Evolutionary conservation across 2,888 invertebrate species (phyloP).

Genomic region (Phaedon cochleariae): DNA sequence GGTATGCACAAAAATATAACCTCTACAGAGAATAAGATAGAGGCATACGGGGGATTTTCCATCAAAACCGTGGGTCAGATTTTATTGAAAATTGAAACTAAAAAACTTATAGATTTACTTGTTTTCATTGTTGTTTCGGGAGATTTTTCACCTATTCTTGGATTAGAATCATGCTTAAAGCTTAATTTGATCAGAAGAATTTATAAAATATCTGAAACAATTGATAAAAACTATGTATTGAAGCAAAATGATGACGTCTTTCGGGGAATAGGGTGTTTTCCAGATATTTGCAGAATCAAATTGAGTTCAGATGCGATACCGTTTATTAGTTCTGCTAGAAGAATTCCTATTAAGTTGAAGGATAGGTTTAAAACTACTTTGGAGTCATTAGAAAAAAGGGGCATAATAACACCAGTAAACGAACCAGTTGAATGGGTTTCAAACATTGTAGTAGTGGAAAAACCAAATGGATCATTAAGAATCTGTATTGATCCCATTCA

Average conservation of each 20-base stretch:
- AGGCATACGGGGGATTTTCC: too few species aligned
- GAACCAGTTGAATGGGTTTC: neutral
- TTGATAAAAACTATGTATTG: neutral
- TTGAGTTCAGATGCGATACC: neutral
- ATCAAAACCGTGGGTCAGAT: too few species aligned
- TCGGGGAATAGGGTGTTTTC: neutral
- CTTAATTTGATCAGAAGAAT: neutral
- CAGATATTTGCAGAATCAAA: neutral
- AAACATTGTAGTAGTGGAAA: conserved; percentile 11
- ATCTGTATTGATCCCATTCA: conserved; percentile 14
- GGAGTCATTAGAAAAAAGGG: neutral
- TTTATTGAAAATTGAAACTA: too few species aligned
- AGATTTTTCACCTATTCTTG: neutral
- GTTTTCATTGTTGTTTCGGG: too few species aligned
- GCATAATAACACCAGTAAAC: neutral
- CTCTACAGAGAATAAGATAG: too few species aligned
- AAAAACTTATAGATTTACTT: too few species aligned
- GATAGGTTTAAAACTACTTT: neutral
- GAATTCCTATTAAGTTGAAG: neutral
- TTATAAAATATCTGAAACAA: neutral
- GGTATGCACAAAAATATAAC: too few species aligned
- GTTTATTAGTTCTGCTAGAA: neutral
- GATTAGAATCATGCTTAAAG: neutral
- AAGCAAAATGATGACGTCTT: neutral
- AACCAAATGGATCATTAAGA: conserved; percentile 7